Percentiles rank a stretch among this genome's conserved stretches.
Evolutionary conservation across 2,888 invertebrate genomes (phyloP).

Genomic region (Drosophila subquinaria): DNA sequence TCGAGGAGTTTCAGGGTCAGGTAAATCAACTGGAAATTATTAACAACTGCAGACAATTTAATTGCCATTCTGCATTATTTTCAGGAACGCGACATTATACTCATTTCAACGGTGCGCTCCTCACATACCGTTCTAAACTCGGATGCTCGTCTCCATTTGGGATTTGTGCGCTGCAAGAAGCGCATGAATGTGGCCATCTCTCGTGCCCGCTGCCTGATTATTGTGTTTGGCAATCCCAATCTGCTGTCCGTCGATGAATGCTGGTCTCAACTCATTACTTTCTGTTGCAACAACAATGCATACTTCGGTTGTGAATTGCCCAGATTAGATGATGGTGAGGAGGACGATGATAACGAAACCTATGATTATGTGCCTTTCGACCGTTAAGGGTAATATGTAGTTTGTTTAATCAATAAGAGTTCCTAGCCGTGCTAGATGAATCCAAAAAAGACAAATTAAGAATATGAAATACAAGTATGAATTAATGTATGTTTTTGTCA

Average conservation of each 20-base stretch:
- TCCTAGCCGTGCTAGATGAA: slow-evolving; percentile 3
- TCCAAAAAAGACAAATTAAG: slow-evolving; percentile 1
- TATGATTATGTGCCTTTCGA: not conserved
- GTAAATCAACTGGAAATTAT: slow-evolving; percentile 85
- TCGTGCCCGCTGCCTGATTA: slow-evolving; percentile 90
- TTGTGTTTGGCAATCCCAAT: slow-evolving; percentile 94
- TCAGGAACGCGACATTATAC: slow-evolving; percentile 87
- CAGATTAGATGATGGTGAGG: not conserved
- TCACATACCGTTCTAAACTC: slow-evolving; percentile 83
- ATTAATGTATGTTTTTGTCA: not conserved
- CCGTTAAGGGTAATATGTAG: no score
- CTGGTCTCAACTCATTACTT: slow-evolving; percentile 89
- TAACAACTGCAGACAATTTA: not conserved
- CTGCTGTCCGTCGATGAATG: slow-evolving; percentile 88
- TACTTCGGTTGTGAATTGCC: slow-evolving; percentile 91
- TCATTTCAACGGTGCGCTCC: slow-evolving; percentile 90
- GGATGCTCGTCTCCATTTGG: slow-evolving; percentile 88
- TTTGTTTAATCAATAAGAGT: not conserved
- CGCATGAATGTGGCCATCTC: slow-evolving; percentile 96
- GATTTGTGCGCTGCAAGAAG: slow-evolving; percentile 91
- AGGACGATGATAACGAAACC: slow-evolving; percentile 1
- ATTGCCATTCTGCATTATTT: not conserved
- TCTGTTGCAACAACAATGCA: slow-evolving; percentile 88
- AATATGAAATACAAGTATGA: not conserved
- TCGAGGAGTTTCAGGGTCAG: slow-evolving; percentile 95